Base-by-base conservation (phyloP, 2,797 vertebrate species). In the Emydoidea blandingii region DNA sequence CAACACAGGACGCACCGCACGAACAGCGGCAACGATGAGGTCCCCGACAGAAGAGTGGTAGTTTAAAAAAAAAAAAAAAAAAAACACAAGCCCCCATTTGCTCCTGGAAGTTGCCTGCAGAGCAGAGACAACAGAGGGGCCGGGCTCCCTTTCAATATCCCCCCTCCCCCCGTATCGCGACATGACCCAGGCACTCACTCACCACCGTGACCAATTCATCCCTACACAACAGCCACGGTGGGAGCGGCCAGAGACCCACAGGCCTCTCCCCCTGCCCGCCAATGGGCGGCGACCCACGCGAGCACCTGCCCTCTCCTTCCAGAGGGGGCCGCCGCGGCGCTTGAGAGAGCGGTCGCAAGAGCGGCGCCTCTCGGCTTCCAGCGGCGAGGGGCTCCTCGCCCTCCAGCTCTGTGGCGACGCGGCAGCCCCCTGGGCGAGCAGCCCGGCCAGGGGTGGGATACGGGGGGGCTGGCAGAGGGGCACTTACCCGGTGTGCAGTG, bases 401-500 rank as follows among this genome's bases (percentile, higher is more conserved):
- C 65, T 7, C 31, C 10, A 1, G 31, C 5, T 2, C 92, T 74
- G 14, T 52, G 84, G 79, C 54, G 85, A 78, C 74, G 50, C 18
- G 12, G 12, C 1, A 5, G 29, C 72, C 82, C 12, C 59, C 15
- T 16, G 59, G 6, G 31, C 31, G 57, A 62, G 29, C 6, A 6
- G 56, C 27, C 56, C 59, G 16, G 62, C 16, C 62, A 1, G 34
- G 62, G 16, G 16, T 19, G 34, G 34, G 54, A 12, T 18, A 19
- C 14, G 54, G 53, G 23, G 0, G 12, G 1, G 41, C 18, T 16
- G 37, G n/a, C 72, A 85, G n/a, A 21, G 49, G 57, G 81, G 14
- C 95, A 98, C 98, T 98, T 97, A 98, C 95, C 98, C 92, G 91
- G 97, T 76, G 97, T 98, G 97, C 81, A 98, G 95, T 94, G 98